These are phyloP conservation scores for Halictus quadricinctus DNA, from an alignment of 2,888 invertebrate species.

Conservation along the genomic window DNA sequence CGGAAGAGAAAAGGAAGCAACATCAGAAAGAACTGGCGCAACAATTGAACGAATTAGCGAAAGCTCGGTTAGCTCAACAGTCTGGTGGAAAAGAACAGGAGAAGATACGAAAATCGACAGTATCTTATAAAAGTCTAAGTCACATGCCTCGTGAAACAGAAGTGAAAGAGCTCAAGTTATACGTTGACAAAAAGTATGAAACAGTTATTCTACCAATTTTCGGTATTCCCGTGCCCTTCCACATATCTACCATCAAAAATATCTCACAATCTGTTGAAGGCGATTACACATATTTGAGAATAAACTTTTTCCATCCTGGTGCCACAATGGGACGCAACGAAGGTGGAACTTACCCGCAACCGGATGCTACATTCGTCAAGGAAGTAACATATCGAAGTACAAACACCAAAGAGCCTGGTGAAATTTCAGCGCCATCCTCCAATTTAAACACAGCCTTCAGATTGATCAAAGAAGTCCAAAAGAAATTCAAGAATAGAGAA, in stretches of 20 bases:
- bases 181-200: constrained; percentile 98
- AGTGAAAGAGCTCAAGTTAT: constrained; percentile 96
- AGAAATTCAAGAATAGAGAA: constrained; percentile 98
- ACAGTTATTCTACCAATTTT: constrained; percentile 99
- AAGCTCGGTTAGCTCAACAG: constrained; percentile 94
- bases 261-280: constrained; percentile 99
- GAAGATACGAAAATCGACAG: constrained; percentile 95
- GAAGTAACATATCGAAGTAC: constrained; percentile 99
- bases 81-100: constrained; percentile 93
- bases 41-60: constrained; percentile 95
- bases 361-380: constrained; percentile 98
- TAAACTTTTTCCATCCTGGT: constrained; percentile 99
- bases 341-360: constrained; percentile 94
- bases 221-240: constrained; percentile 98
- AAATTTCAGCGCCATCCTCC: constrained; percentile 95
- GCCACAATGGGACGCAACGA: constrained; percentile 97
- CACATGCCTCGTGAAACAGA: constrained; percentile 97
- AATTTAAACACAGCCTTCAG: constrained; percentile 98
- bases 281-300: constrained; percentile 98
- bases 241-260: constrained; percentile 99
- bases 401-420: constrained; percentile 98
- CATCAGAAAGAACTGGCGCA: constrained; percentile 98
- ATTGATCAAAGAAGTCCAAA: constrained; percentile 99
- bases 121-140: constrained; percentile 95
- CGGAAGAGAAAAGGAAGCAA: constrained; percentile 98